Percentiles rank a stretch among this genome's conserved stretches.
phyloP scores from a whole-genome alignment of 2,888 invertebrate species.

The Hermaeophaga mercurialis region DNA sequence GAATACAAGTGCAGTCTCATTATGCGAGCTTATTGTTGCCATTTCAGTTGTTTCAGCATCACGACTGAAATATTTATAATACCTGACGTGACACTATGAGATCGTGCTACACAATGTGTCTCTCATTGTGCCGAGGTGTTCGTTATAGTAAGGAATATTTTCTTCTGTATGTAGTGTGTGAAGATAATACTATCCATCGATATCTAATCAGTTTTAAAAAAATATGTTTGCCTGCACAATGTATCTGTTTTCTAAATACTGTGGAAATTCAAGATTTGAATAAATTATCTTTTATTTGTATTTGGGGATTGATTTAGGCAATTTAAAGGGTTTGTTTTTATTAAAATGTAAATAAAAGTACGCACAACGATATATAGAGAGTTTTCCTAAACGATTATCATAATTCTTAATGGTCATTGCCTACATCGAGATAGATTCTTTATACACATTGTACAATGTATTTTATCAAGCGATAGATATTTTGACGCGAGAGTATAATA shows the following conservation, averaged over 20 bases:
- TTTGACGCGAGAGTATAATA: conserved; percentile 34
- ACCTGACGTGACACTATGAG: conserved; percentile 17
- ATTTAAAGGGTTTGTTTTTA: too few species aligned
- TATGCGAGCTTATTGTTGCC: conserved; percentile 22
- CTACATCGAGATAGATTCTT: background rate
- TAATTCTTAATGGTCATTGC: background rate
- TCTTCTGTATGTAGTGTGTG: background rate
- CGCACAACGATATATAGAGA: too few species aligned
- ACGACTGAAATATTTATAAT: conserved; percentile 25
- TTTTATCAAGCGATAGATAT: conserved; percentile 30
- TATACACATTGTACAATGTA: conserved; percentile 5
- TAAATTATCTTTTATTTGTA: too few species aligned
- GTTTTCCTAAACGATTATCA: too few species aligned
- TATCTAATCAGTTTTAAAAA: too few species aligned
- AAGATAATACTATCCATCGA: too few species aligned
- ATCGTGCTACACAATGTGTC: conserved; percentile 15
- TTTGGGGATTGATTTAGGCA: too few species aligned
- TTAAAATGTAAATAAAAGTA: too few species aligned
- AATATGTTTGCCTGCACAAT: too few species aligned
- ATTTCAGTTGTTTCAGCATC: conserved; percentile 23
- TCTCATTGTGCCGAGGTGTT: conserved; percentile 8
- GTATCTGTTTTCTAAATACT: too few species aligned
- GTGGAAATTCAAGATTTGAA: too few species aligned
- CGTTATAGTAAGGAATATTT: background rate
- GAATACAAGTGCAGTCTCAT: conserved; percentile 22